Percentiles rank a stretch among this genome's conserved stretches.
These are phyloP conservation scores for Cairina moschata DNA, from an alignment of 2,113 vertebrate genomes.

Conservation along the genomic window DNA sequence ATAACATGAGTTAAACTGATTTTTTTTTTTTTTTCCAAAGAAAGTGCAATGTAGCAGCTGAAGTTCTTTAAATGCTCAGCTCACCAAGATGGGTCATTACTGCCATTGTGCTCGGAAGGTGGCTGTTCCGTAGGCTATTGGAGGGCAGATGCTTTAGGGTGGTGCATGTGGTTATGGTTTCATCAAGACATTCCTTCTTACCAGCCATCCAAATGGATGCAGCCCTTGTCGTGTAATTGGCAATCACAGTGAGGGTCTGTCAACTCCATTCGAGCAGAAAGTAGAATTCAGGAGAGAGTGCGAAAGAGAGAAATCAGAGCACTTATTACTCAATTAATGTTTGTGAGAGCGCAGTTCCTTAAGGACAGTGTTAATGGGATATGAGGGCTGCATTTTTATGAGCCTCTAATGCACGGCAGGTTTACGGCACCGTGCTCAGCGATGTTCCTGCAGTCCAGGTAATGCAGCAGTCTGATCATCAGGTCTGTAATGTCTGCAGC, in stretches of 20 bases:
- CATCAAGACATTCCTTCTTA: slow-evolving; percentile 15
- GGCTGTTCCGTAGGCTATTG: background rate
- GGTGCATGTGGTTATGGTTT: slow-evolving; percentile 1
- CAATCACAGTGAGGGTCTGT: slow-evolving; percentile 35
- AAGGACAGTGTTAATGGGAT: background rate
- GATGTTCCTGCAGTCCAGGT: background rate
- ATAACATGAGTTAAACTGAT: background rate
- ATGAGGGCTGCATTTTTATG: slow-evolving; percentile 5
- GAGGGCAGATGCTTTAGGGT: slow-evolving; percentile 3
- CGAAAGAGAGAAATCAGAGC: background rate
- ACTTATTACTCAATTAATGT: slow-evolving; percentile 32
- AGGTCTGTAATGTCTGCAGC: background rate
- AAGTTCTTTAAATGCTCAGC: slow-evolving; percentile 16
- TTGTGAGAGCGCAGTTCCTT: slow-evolving; percentile 24
- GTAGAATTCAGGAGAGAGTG: background rate
- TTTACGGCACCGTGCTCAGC: background rate
- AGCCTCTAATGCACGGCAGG: background rate
- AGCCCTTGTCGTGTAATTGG: slow-evolving; percentile 18
- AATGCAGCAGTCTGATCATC: background rate
- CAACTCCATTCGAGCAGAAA: slow-evolving; percentile 5
- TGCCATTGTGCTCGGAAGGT: background rate
- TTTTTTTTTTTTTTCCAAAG: background rate
- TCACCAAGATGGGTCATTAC: slow-evolving; percentile 2
- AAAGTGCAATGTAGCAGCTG: background rate
- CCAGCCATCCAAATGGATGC: slow-evolving; percentile 19